These are phyloP conservation scores for Fragum whitleyi DNA, from an alignment of 2,888 invertebrate species.

Conservation along the genomic window DNA sequence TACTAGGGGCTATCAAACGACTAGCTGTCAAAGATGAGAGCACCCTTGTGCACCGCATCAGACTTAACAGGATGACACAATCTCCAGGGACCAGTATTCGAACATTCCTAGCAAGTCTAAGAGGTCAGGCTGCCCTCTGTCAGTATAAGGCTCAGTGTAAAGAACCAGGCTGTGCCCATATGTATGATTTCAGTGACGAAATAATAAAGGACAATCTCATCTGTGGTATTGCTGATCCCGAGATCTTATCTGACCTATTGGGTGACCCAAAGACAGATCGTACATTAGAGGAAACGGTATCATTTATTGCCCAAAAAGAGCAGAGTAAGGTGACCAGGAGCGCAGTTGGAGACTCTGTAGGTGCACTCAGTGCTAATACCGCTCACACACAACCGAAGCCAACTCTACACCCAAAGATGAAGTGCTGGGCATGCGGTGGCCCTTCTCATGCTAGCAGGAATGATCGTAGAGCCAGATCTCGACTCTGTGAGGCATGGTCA, in stretches of 20 bases:
- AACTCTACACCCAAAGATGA: not conserved
- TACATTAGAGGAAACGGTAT: conserved; percentile 43
- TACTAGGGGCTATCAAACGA: conserved; percentile 27
- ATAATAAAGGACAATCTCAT: conserved; percentile 43
- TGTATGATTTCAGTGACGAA: conserved; percentile 48
- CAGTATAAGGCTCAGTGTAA: conserved; percentile 41
- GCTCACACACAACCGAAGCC: not conserved
- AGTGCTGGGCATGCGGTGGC: not conserved
- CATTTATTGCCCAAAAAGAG: conserved; percentile 51
- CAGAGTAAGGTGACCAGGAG: conserved; percentile 47
- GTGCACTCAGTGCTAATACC: not conserved
- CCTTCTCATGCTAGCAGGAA: not conserved
- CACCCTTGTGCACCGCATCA: conserved; percentile 26
- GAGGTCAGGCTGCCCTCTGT: conserved; percentile 41
- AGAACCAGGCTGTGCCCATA: conserved; percentile 41
- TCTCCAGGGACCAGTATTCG: not conserved
- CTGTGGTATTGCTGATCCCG: not conserved
- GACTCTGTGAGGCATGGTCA: no score
- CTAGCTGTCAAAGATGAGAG: conserved; percentile 33
- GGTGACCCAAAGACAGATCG: conserved; percentile 46
- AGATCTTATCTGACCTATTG: conserved; percentile 42
- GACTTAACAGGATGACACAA: no score
- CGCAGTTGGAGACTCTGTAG: not conserved
- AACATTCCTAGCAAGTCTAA: conserved; percentile 41
- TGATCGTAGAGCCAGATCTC: not conserved